Conservation (phyloP, 2,113 vertebrate genomes). For the Vireo altiloquus region DNA sequence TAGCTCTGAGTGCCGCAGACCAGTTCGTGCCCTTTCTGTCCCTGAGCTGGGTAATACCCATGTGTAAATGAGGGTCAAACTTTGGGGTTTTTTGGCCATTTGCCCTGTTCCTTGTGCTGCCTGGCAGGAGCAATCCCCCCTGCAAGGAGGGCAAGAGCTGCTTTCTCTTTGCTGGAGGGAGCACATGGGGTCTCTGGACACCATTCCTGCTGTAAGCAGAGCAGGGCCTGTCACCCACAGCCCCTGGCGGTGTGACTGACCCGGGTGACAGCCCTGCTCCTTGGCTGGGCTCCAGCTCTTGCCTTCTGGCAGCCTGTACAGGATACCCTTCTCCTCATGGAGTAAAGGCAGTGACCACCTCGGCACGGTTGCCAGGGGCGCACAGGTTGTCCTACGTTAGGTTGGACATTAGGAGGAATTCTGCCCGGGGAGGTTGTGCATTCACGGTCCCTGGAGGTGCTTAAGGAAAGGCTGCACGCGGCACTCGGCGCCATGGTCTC, state of each 20-base stretch:
- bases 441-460: background rate
- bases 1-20: rapidly evolving
- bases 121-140: rapidly evolving
- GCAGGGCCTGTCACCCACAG: background rate
- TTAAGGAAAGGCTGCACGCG: background rate
- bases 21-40: background rate
- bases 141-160: too few species aligned
- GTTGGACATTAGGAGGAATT: background rate
- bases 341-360: background rate
- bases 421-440: background rate
- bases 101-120: background rate
- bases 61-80: background rate
- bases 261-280: background rate
- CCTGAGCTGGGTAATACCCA: background rate
- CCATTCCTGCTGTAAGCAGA: background rate
- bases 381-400: rapidly evolving
- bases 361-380: background rate
- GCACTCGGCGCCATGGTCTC: background rate
- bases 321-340: rapidly evolving
- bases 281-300: background rate
- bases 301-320: background rate
- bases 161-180: background rate
- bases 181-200: background rate
- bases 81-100: background rate
- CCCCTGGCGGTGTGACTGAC: background rate